Base-by-base conservation (phyloP, 2,113 vertebrate species). In the Amphiprion ocellaris region DNA sequence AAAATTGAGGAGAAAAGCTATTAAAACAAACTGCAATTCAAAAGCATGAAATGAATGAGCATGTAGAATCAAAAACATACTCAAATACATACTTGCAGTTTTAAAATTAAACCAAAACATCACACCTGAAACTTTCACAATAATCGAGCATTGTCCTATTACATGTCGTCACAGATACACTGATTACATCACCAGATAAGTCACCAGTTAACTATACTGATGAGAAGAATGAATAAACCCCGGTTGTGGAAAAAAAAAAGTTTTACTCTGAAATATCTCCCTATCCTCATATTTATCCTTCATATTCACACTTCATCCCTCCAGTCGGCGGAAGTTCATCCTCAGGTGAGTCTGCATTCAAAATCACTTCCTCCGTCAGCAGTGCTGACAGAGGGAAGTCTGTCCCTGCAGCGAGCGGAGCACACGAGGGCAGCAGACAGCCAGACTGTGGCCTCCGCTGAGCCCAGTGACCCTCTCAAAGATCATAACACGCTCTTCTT, bases 371-470 rank as follows among this genome's bases (percentile, higher is more conserved):
- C 16, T 82, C 87, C 55, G 67, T 89, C 86, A 69, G 11, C 77
- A 7, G 14, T 37, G 79, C 37, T 53, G 76, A 84, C 62, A 33
- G 66, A 58, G 24, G 79, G 77, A 83, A 63, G 77, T 79, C 33
- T 21, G 50, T 81, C 50, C 4, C 23, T 72, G 67, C 44, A 50
- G 74, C 15, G 66, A 61, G 77, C 17, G 61, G 17, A 77, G 82
- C 85, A 77, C 83, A 85, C 16, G 86, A 87, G 88, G 90, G 90
- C 89, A 91, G 79, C 72, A 90, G 80, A 90, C 89, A 74, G 80
- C 80, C 52, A 46, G 77, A 74, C 73, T 15, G 67, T 19, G 72
- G 84, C 69, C 76, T 85, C 77, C 54, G 79, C 83, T 60, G 62
- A 77, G 79, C 71, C 84, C 81, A 71, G 79, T 53, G 58, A 62